phyloP scores from a whole-genome alignment of 2,797 vertebrate genomes.

The Sphenodon punctatus region DNA sequence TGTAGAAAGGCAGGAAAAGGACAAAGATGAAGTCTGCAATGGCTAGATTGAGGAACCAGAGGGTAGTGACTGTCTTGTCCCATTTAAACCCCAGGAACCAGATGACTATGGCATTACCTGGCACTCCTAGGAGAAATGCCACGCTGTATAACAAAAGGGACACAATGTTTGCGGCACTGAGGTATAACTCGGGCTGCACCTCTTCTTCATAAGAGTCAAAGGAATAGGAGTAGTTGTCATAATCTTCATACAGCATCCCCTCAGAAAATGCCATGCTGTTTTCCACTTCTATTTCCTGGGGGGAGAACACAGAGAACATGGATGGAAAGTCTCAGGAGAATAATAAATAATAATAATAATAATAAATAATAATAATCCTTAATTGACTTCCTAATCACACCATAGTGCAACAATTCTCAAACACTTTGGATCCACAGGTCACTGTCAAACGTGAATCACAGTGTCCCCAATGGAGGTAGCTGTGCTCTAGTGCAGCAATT shows the following conservation, averaged over 20 bases:
- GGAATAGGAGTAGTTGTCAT: slow-evolving; percentile 78
- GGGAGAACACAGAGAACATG: background rate
- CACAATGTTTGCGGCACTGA: slow-evolving; percentile 81
- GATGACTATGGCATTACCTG: slow-evolving; percentile 91
- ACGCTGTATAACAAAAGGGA: slow-evolving; percentile 88
- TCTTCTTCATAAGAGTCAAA: slow-evolving; percentile 81
- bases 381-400: background rate
- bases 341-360: background rate
- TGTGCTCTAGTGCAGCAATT: no score
- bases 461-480: no score
- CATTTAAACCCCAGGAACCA: slow-evolving; percentile 93
- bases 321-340: background rate
- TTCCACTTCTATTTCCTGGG: slow-evolving; percentile 28
- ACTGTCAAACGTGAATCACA: no score
- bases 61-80: slow-evolving; percentile 87
- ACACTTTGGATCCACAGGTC: no score
- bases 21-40: slow-evolving; percentile 94
- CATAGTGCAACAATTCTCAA: no score
- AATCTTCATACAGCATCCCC: slow-evolving; percentile 67
- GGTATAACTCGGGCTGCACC: slow-evolving; percentile 66
- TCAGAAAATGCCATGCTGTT: slow-evolving; percentile 62
- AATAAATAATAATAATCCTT: background rate
- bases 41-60: slow-evolving; percentile 95
- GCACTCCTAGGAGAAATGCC: slow-evolving; percentile 87
- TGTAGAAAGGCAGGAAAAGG: slow-evolving; percentile 90